Base-by-base conservation (phyloP, 2,113 vertebrate species). In the Hyla sarda region DNA sequence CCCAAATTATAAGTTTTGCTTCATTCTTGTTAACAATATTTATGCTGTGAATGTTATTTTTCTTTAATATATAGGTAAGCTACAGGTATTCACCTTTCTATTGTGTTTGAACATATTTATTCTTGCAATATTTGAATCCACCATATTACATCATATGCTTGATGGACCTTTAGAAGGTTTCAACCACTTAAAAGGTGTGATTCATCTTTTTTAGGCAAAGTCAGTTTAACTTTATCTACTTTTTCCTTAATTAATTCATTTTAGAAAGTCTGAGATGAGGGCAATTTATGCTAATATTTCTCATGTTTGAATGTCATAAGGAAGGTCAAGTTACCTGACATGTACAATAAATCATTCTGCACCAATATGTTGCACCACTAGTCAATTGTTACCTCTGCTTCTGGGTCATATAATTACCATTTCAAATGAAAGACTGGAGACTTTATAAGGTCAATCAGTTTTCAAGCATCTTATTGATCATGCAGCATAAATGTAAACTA, bases 381-480 rank as follows among this genome's bases (percentile, higher is more conserved):
- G 78, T 65, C n/a, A 65, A 19, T 81, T 28, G 58, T 65, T 81
- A 41, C 78, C 77, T 60, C 10, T 45, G 34, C 54, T 17, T 28
- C 37, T 65, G n/a, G 21, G 37, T 65, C 56, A 81, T 60, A 45
- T 80, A 81, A 81, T 81, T 65, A 81, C 78, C 58, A 81, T 62
- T 62, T 62, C 16, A 28, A 81, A 81, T 81, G 58, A 81, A 60
- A 65, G 12, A 81, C 1, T 65, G 8, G 13, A 62, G 16, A 81
- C 41, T 58, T 65, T 81, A 47, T 62, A 65, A 81, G 78, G 78
- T 81, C 78, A 81, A 62, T 62, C 13, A 11, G n/a, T 11, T 25
- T 41, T 37, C 21, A 58, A 58, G 34, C 32, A 41, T 37, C 58
- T 41, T 21, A 79, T 16, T 25, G 21, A 79, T 79, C 28, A n/a